Percentiles rank a stretch among this genome's conserved stretches.
These are phyloP conservation scores for Nothoprocta perdicaria DNA, from an alignment of 2,113 vertebrate genomes.

Conservation along the genomic window DNA sequence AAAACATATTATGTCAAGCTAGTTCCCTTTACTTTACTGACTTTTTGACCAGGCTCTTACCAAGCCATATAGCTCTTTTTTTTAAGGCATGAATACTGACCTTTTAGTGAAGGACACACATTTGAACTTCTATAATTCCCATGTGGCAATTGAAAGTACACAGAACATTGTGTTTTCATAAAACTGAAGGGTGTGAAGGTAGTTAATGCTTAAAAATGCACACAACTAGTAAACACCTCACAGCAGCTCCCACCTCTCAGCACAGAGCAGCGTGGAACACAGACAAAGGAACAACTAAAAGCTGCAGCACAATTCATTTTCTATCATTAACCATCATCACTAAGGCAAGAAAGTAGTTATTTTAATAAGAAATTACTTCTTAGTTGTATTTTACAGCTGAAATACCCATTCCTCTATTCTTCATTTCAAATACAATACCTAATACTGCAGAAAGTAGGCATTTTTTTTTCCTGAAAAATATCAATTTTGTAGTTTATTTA, in stretches of 20 bases:
- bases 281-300: not conserved
- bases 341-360: not conserved
- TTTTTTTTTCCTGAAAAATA: not conserved
- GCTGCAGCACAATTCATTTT: not conserved
- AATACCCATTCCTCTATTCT: not conserved
- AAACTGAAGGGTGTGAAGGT: not conserved
- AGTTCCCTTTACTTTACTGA: conserved; percentile 1
- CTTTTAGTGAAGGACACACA: not conserved
- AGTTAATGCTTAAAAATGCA: not conserved
- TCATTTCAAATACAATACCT: not conserved
- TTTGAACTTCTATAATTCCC: not conserved
- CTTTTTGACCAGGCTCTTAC: conserved; percentile 34
- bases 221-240: not conserved
- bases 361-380: not conserved
- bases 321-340: not conserved
- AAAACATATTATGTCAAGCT: conserved; percentile 44
- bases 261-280: not conserved
- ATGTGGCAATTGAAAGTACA: not conserved
- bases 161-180: not conserved
- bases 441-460: not conserved
- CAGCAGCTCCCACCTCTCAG: not conserved
- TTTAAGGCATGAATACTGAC: not conserved
- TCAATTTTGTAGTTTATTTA: not conserved
- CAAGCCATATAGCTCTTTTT: not conserved
- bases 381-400: not conserved